These are phyloP conservation scores for Aphodius granarius DNA, from an alignment of 2,888 invertebrate species.

Conservation along the genomic window DNA sequence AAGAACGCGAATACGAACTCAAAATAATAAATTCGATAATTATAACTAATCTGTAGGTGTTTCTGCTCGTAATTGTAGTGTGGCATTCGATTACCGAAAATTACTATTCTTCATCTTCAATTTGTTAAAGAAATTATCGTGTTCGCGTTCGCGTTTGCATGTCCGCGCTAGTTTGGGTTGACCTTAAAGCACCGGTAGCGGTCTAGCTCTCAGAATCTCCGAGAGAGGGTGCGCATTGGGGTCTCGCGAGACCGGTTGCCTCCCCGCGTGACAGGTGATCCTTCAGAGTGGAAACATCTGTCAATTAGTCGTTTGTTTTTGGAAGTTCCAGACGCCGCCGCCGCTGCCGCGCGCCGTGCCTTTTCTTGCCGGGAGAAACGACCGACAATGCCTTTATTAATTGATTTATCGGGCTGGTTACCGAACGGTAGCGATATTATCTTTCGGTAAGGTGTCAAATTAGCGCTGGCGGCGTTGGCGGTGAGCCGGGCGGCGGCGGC, in stretches of 20 bases:
- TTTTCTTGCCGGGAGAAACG: not conserved
- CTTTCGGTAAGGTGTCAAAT: not conserved
- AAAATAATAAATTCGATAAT: no score
- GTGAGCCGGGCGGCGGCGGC: not conserved
- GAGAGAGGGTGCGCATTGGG: not conserved
- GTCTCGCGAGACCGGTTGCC: not conserved
- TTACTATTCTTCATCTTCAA: no score
- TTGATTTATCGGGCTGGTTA: not conserved
- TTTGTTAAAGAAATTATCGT: no score
- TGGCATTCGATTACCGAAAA: no score
- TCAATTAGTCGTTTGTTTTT: conserved; percentile 12
- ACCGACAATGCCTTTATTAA: not conserved
- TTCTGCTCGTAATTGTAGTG: no score
- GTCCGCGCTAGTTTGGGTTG: no score
- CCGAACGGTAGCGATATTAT: not conserved
- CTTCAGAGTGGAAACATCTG: conserved; percentile 8
- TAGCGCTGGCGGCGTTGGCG: not conserved
- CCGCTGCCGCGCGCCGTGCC: not conserved
- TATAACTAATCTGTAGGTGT: no score
- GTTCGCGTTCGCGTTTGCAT: no score
- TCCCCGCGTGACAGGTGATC: conserved; percentile 7
- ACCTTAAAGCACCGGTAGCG: no score
- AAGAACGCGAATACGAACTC: no score
- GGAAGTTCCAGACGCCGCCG: not conserved
- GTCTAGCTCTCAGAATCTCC: not conserved